Conservation (phyloP, 1,140 invertebrate species). For the Euura saliciscinereae region DNA sequence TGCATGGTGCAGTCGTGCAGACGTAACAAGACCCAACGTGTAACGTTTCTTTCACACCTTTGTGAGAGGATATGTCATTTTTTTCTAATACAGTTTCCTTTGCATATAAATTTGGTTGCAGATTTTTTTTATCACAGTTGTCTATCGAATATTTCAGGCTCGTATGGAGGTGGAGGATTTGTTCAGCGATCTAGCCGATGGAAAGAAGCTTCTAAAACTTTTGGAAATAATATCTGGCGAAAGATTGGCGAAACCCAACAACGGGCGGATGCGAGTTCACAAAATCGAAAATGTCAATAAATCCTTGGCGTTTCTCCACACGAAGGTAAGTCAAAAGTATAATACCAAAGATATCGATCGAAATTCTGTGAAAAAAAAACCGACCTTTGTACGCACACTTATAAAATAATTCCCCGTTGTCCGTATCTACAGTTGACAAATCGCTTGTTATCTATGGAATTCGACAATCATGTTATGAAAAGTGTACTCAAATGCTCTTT, state of each 20-base stretch:
- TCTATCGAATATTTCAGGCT: conserved; percentile 63
- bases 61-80: background rate
- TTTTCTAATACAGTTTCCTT: background rate
- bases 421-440: no score
- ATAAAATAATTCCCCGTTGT: no score
- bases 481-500: no score
- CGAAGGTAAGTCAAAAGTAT: conserved; percentile 76
- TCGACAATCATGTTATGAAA: no score
- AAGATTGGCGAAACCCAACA: conserved; percentile 95
- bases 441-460: no score
- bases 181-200: conserved; percentile 95
- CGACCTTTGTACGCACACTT: background rate
- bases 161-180: conserved; percentile 97
- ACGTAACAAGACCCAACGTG: no score
- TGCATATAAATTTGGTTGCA: background rate
- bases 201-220: conserved; percentile 93
- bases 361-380: conserved; percentile 15
- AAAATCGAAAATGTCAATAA: conserved; percentile 99
- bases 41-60: no score
- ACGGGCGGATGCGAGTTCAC: conserved; percentile 96
- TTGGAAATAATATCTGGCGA: conserved; percentile 99
- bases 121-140: conserved; percentile 15
- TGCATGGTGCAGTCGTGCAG: no score
- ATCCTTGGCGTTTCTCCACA: conserved; percentile 95
- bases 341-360: background rate